phyloP scores from a whole-genome alignment of 2,113 vertebrate genomes.

The Caracal caracal region DNA sequence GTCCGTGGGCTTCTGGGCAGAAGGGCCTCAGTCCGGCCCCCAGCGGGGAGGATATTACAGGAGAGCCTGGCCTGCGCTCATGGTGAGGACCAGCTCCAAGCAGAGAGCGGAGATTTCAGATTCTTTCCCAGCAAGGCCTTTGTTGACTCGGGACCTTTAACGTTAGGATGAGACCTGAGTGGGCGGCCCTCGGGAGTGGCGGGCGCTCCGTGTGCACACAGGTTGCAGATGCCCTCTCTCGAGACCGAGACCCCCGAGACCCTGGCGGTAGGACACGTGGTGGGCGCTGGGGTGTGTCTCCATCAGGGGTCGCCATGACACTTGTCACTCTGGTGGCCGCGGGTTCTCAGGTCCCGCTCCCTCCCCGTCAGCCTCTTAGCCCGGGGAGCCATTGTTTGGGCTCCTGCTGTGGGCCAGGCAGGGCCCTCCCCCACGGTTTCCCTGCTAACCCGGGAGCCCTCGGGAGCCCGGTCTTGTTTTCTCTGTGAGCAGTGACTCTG shows the following conservation, averaged over 20 bases:
- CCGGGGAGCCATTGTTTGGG: neutral
- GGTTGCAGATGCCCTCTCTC: neutral
- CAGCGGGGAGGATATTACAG: too few relatives aligned
- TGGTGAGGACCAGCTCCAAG: neutral
- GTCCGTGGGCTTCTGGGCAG: too few relatives aligned
- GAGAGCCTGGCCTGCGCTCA: neutral
- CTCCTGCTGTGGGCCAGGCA: accelerated
- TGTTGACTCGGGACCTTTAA: neutral
- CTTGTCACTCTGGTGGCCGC: neutral
- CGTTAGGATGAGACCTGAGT: neutral
- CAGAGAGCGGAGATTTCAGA: too few relatives aligned
- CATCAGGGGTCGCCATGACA: neutral
- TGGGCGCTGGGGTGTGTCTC: accelerated
- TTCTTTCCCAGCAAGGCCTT: neutral
- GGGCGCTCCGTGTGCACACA: neutral
- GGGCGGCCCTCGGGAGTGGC: too few relatives aligned
- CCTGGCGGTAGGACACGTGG: too few relatives aligned
- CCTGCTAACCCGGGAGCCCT: neutral
- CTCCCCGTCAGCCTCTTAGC: neutral
- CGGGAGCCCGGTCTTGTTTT: neutral
- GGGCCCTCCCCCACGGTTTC: neutral
- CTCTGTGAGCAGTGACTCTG: neutral
- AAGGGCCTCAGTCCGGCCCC: neutral
- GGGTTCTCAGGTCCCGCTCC: neutral
- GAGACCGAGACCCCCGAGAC: neutral